Evolutionary conservation across 2,888 invertebrate species (phyloP).

Genomic region (Deroplatys truncata): DNA sequence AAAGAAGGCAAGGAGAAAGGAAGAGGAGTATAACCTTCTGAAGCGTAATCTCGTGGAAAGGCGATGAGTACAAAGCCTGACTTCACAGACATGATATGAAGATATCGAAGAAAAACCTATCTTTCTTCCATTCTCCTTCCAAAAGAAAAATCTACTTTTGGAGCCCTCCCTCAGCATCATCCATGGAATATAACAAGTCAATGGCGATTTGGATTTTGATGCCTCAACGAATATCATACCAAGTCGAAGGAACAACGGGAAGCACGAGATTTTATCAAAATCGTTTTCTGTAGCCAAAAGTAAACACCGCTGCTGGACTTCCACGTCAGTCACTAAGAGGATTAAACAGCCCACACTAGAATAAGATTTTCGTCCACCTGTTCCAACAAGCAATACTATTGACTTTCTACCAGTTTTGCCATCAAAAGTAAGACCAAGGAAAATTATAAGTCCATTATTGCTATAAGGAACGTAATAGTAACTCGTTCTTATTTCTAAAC

Average conservation of each 20-base stretch:
- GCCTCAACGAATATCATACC: background rate
- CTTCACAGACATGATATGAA: slow-evolving; percentile 10
- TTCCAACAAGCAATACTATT: background rate
- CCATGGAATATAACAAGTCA: background rate
- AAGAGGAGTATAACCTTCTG: background rate
- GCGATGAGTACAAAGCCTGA: slow-evolving; percentile 3
- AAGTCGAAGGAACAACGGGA: background rate
- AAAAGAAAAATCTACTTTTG: background rate
- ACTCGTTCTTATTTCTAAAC: too few relatives aligned
- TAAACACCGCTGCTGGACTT: background rate
- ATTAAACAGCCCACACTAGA: background rate
- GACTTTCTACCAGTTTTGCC: too few relatives aligned
- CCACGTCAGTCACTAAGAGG: background rate
- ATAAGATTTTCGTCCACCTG: background rate
- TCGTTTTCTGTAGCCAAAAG: background rate
- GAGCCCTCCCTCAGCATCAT: background rate
- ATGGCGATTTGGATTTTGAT: background rate
- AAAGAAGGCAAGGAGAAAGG: background rate
- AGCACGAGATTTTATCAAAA: background rate
- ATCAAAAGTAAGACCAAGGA: too few relatives aligned
- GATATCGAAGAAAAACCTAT: background rate
- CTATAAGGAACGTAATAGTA: too few relatives aligned
- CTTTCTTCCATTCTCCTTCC: background rate
- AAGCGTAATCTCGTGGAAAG: slow-evolving; percentile 16
- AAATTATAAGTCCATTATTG: too few relatives aligned